Conservation (phyloP, 35 echinoderm and acorn worm species). For the Patiria miniata region DNA sequence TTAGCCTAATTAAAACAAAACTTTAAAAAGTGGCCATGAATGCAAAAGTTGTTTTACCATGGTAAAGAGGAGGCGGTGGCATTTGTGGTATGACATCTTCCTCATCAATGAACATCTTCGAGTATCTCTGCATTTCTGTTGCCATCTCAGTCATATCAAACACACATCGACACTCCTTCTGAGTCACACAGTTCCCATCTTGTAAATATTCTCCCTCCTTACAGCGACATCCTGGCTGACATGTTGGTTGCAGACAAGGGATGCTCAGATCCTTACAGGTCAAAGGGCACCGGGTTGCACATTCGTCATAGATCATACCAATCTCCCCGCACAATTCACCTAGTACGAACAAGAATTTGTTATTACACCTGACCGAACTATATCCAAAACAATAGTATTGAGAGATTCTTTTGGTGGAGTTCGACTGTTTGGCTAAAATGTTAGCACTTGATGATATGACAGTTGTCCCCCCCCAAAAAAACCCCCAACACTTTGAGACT, state of each 20-base stretch:
- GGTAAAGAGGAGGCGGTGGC: not conserved
- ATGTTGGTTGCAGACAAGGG: constrained; percentile 15
- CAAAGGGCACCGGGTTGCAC: constrained; percentile 46
- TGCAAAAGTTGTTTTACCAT: not conserved
- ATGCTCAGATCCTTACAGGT: constrained; percentile 40
- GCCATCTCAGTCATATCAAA: constrained; percentile 17
- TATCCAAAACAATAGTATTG: too few relatives aligned
- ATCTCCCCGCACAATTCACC: not conserved
- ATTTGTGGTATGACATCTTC: not conserved
- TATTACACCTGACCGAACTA: too few relatives aligned
- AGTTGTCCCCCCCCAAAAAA: too few relatives aligned
- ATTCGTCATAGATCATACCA: constrained; percentile 46
- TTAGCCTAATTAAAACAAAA: too few relatives aligned
- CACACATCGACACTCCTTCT: constrained; percentile 50
- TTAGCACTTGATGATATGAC: too few relatives aligned
- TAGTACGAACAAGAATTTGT: not conserved
- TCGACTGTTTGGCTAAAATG: too few relatives aligned
- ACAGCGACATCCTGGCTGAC: constrained; percentile 59
- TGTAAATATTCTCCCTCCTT: constrained; percentile 52
- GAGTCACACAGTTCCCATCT: constrained; percentile 44
- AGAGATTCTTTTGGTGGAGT: too few relatives aligned
- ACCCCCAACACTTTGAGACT: too few relatives aligned
- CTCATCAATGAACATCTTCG: constrained; percentile 21
- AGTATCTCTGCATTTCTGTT: not conserved
- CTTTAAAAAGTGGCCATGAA: too few relatives aligned